Percentiles rank a stretch among this genome's conserved stretches.
These are phyloP conservation scores for Andricus curvator DNA, from an alignment of 2,888 invertebrate genomes.

Conservation along the genomic window DNA sequence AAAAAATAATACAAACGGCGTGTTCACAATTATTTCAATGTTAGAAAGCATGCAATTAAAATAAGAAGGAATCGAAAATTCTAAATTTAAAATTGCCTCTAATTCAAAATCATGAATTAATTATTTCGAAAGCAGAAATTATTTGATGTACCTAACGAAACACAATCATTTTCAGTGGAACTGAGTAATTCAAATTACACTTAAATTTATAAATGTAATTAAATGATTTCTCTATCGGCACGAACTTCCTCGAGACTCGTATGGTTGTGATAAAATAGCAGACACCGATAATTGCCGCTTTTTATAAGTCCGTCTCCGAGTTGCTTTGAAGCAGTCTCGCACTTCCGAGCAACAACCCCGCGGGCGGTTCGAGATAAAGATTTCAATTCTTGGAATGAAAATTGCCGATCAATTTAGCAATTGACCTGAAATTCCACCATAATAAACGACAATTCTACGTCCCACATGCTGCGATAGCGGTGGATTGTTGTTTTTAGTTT, in stretches of 20 bases:
- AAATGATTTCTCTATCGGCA: slow-evolving; percentile 28
- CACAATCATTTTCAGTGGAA: background rate
- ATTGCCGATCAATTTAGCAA: slow-evolving; percentile 76
- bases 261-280: slow-evolving; percentile 69
- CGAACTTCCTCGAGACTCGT: slow-evolving; percentile 54
- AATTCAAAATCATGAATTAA: too few species aligned
- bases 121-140: background rate
- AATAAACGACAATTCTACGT: slow-evolving; percentile 70
- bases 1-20: too few species aligned
- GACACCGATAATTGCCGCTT: slow-evolving; percentile 73
- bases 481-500: slow-evolving; percentile 61
- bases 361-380: slow-evolving; percentile 66
- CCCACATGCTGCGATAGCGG: slow-evolving; percentile 60
- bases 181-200: background rate
- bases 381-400: slow-evolving; percentile 75
- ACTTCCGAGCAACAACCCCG: slow-evolving; percentile 67
- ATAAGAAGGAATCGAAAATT: too few species aligned
- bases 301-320: slow-evolving; percentile 66
- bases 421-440: slow-evolving; percentile 74
- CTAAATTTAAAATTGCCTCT: too few species aligned
- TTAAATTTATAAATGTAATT: background rate
- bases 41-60: too few species aligned
- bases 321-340: slow-evolving; percentile 57
- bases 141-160: background rate
- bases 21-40: too few species aligned